Conservation (phyloP, 2,113 vertebrate species). For the Sinocyclocheilus grahami region DNA sequence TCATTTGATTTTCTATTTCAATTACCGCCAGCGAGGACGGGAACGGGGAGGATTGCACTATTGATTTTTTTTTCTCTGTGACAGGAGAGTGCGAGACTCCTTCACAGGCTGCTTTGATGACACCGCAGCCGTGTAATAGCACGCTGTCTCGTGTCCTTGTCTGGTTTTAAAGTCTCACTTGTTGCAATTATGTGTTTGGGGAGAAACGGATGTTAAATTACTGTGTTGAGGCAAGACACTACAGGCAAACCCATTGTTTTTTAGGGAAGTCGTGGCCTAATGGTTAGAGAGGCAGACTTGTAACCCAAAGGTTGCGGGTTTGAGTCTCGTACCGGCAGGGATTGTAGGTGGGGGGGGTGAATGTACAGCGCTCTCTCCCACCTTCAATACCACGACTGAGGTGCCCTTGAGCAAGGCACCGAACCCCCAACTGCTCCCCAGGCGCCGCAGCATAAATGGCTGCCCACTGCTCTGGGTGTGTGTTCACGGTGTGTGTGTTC, state of each 20-base stretch:
- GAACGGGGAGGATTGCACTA: constrained; percentile 90
- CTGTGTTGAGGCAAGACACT: neutral
- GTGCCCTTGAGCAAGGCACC: too few species aligned
- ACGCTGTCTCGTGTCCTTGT: neutral
- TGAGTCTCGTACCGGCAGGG: too few species aligned
- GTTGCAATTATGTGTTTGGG: neutral
- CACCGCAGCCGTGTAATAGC: constrained; percentile 13
- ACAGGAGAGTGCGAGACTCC: constrained; percentile 75
- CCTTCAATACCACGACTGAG: too few species aligned
- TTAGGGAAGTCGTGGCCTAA: too few species aligned
- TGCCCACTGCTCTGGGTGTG: too few species aligned
- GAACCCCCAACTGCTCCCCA: too few species aligned
- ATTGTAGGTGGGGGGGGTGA: too few species aligned
- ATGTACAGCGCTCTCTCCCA: too few species aligned
- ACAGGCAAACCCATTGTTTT: neutral
- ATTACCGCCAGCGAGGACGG: constrained; percentile 87
- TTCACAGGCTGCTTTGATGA: constrained; percentile 37
- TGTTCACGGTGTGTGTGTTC: too few species aligned
- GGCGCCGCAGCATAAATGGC: too few species aligned
- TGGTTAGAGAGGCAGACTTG: too few species aligned
- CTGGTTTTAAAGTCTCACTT: neutral
- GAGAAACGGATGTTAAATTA: neutral
- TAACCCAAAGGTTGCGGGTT: too few species aligned
- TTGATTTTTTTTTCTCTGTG: constrained; percentile 80
- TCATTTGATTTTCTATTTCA: constrained; percentile 97